These are phyloP conservation scores for Amiota minor DNA, from an alignment of 2,888 invertebrate genomes.

Conservation along the genomic window DNA sequence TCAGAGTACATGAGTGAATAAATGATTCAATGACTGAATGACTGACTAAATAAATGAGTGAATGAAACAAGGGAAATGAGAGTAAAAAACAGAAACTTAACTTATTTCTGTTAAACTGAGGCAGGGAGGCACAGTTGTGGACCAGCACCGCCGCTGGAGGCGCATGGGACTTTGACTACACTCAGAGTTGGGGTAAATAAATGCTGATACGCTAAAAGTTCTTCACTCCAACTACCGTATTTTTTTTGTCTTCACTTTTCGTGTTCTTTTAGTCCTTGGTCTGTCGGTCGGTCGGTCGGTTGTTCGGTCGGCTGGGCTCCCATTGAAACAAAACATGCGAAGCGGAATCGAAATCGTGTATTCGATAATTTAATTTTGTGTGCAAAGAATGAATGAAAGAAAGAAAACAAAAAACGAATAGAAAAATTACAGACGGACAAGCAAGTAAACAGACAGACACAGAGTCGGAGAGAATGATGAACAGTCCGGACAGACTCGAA, in stretches of 20 bases:
- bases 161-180: not conserved
- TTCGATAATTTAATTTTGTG: conserved; percentile 66
- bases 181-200: conserved; percentile 58
- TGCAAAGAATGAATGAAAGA: conserved; percentile 49
- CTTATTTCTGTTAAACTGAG: too few species aligned
- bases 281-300: conserved; percentile 17
- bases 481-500: too few species aligned
- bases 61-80: not conserved
- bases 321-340: conserved; percentile 63
- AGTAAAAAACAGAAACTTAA: too few species aligned
- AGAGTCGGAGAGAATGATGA: too few species aligned
- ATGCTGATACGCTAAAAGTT: conserved; percentile 68
- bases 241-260: not conserved
- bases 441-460: not conserved
- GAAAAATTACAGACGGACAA: conserved; percentile 9
- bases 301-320: conserved; percentile 39
- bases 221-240: conserved; percentile 34
- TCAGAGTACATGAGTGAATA: not conserved
- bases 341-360: conserved; percentile 63
- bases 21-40: not conserved
- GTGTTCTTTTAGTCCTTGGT: not conserved
- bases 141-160: too few species aligned
- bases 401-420: conserved; percentile 35
- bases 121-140: too few species aligned
- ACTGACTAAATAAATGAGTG: not conserved